phyloP scores from a whole-genome alignment of 2,888 invertebrate genomes.

The Calameuta idolon region DNA sequence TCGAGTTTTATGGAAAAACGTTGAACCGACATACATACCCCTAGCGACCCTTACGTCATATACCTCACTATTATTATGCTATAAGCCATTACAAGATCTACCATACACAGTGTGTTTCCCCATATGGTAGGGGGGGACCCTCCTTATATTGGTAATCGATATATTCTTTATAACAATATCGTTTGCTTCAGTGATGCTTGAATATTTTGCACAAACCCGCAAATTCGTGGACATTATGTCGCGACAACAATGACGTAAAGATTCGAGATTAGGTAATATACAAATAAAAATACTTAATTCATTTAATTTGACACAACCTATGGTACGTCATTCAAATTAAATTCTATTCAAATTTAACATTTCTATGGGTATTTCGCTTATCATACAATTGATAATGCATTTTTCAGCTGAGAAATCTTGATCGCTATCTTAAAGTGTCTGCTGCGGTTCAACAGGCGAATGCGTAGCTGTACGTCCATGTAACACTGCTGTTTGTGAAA shows the following conservation, averaged over 20 bases:
- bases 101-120: background rate
- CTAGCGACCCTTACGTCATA: background rate
- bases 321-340: background rate
- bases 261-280: background rate
- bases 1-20: background rate
- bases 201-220: background rate
- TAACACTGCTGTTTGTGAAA: background rate
- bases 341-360: background rate
- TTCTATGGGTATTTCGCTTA: background rate
- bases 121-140: background rate
- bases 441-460: background rate
- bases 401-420: background rate
- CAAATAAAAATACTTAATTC: background rate
- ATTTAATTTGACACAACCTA: background rate
- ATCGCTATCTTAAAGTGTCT: too few relatives aligned
- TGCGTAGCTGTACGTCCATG: background rate
- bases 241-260: background rate
- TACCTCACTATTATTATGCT: background rate
- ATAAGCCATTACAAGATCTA: background rate
- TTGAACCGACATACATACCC: background rate
- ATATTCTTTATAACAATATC: background rate
- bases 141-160: background rate
- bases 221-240: background rate
- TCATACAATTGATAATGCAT: background rate
- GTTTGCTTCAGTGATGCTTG: background rate